phyloP scores from a whole-genome alignment of 2,797 vertebrate genomes.

The Eulemur mongoz region DNA sequence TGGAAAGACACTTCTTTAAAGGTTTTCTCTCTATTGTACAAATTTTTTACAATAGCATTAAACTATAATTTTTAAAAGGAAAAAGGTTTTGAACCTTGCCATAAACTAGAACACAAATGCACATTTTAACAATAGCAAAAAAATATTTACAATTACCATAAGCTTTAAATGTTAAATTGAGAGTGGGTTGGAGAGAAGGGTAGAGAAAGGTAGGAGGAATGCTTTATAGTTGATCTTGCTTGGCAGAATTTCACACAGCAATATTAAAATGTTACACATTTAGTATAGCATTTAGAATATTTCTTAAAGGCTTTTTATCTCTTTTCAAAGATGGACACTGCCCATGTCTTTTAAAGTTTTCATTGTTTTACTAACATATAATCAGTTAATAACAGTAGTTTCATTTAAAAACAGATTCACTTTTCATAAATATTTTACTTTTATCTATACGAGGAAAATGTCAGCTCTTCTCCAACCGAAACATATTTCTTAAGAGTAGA shows the following conservation, averaged over 20 bases:
- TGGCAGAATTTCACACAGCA: neutral
- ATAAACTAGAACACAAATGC: neutral
- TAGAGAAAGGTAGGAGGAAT: neutral
- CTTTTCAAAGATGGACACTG: neutral
- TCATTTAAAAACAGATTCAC: slow-evolving; percentile 24
- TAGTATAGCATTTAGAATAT: neutral
- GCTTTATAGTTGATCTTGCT: neutral
- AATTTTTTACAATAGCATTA: neutral
- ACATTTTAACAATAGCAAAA: neutral
- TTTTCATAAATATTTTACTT: neutral
- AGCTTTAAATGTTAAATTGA: slow-evolving; percentile 2
- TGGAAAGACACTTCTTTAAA: neutral
- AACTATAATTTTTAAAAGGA: neutral
- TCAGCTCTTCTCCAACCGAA: neutral
- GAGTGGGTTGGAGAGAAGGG: neutral
- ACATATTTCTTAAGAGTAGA: neutral
- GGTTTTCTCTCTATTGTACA: neutral
- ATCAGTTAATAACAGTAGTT: neutral
- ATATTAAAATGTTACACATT: neutral
- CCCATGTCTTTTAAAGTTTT: slow-evolving; percentile 15
- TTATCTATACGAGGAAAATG: neutral
- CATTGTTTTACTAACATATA: neutral
- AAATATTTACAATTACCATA: neutral
- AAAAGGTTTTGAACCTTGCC: neutral
- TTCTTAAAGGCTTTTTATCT: slow-evolving; percentile 17